Percentiles rank a stretch among this genome's conserved stretches.
Evolutionary conservation across 2,113 vertebrate genomes (phyloP).

Genomic region (Cygnus atratus): DNA sequence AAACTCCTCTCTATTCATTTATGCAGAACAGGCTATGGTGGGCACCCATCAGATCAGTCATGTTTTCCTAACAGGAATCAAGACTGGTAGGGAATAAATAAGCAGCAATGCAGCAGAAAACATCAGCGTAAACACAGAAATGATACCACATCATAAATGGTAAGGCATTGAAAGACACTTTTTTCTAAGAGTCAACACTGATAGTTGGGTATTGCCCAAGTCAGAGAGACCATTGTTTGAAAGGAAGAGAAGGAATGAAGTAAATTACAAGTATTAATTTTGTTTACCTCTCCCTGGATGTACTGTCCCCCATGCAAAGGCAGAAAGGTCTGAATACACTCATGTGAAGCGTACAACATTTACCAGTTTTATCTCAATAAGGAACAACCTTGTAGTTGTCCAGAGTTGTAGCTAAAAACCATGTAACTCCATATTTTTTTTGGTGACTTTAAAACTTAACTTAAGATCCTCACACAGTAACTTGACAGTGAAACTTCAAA

Average conservation of each 20-base stretch:
- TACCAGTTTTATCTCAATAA: not conserved
- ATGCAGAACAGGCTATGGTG: not conserved
- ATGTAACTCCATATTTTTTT: not conserved
- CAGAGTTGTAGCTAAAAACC: not conserved
- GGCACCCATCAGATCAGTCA: not conserved
- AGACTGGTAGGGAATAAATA: not conserved
- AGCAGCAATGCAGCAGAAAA: not conserved
- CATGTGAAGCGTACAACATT: not conserved
- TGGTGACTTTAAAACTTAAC: not conserved
- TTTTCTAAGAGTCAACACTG: not conserved
- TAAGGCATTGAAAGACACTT: not conserved
- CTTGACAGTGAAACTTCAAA: not conserved
- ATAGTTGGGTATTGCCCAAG: not conserved
- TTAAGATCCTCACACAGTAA: not conserved
- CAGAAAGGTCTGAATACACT: not conserved
- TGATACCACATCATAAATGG: rapidly evolving
- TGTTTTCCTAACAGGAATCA: not conserved
- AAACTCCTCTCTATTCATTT: not conserved
- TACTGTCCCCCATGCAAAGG: not conserved
- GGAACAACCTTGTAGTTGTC: not conserved
- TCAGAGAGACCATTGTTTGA: not conserved
- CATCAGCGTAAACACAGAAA: not conserved
- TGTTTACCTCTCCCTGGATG: not conserved
- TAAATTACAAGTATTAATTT: not conserved
- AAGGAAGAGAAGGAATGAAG: not conserved